Evolutionary conservation across 2,797 vertebrate genomes (phyloP), one percentile per base, ranked within the genome.

Genomic region (Malurus leucopterus): DNA sequence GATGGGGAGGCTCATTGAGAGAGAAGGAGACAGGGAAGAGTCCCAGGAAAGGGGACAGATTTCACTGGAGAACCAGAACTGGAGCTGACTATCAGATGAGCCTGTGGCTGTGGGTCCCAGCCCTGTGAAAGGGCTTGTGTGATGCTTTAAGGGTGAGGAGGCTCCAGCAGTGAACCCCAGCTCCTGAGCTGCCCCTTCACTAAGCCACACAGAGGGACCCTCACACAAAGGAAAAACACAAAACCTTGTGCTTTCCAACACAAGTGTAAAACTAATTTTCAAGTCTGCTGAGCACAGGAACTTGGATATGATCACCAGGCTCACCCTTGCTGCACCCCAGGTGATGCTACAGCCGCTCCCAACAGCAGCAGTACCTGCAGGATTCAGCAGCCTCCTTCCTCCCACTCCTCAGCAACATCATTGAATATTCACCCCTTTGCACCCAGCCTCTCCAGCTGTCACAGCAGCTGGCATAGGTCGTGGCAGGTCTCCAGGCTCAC

Each of bases 31-130:
- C 13, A 64, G 12, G 34, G 24, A 41, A 36, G 18, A 46, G 21
- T 15, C 9, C 8, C 20, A 46, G 43, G 17, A n/a, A 34, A 58
- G 10, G 20, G 27, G 80, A 59, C 5, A 8, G 51, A 50, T 15
- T 75, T 78, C 15, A 22, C 6, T 32, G 55, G 26, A 78, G 11
- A 1, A 2, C 17, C 51, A 8, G 40, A 29, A 24, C 53, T 53
- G 55, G 47, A 64, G 72, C 19, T 85, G 26, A 47, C 8, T 6
- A 50, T 23, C 18, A 65, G 51, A 26, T 44, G 16, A 81, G 13
- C 26, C 58, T 41, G 16, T 12, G 29, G n/a, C 17, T 1, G 4
- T 0, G 0, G 13, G 6, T 49, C 26, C 26, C 55, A 7, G 19
- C 13, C 2, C 22, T 34, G 43, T 12, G 43, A 41, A 50, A 49